Conservation (phyloP, 2,113 vertebrate species). For the Penelope pileata region DNA sequence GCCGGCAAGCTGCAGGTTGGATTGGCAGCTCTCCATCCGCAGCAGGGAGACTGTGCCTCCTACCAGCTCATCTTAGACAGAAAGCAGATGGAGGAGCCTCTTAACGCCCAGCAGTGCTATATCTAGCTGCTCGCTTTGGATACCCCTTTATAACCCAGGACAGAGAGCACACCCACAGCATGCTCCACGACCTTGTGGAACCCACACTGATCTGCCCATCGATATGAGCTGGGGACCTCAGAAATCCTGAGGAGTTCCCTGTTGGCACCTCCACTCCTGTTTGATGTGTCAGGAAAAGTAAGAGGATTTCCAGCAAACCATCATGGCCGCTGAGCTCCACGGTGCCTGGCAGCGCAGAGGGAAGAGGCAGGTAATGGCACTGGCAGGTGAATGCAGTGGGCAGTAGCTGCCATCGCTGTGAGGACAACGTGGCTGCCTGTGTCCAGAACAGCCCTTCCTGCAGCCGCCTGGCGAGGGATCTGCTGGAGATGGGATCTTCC, state of each 20-base stretch:
- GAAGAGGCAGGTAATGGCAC: neutral
- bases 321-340: neutral
- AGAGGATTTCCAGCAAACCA: neutral
- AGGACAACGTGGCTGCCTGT: neutral
- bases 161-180: neutral
- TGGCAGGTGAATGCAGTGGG: neutral
- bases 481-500: neutral
- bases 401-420: fast-evolving
- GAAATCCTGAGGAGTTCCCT: too few species aligned
- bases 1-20: neutral
- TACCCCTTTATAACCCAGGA: neutral
- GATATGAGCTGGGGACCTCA: fast-evolving
- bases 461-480: fast-evolving
- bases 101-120: fast-evolving
- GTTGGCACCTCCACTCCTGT: neutral
- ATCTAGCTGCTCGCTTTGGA: neutral
- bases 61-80: neutral
- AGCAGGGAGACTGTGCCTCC: neutral
- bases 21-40: neutral
- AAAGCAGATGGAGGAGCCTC: neutral
- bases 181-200: neutral
- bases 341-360: neutral
- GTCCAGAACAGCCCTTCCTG: neutral
- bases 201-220: too few species aligned
- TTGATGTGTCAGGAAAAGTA: neutral